These are phyloP conservation scores for Nomia melanderi DNA, from an alignment of 1,140 invertebrate species.

Conservation along the genomic window DNA sequence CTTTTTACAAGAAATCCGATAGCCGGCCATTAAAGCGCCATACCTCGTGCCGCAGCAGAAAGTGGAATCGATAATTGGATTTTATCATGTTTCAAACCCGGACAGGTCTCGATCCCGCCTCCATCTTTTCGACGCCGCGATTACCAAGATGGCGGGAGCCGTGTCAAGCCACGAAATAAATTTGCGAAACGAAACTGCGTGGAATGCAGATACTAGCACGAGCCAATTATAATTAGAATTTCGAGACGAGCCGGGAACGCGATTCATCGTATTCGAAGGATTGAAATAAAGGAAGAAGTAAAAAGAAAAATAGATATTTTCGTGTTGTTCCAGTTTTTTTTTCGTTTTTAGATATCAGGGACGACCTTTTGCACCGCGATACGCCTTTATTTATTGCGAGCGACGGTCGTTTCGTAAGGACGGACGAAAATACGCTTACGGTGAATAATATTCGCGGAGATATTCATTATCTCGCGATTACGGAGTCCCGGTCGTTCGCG, in stretches of 20 bases:
- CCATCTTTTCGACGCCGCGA: too few relatives aligned
- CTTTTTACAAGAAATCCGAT: background rate
- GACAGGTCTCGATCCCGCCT: too few relatives aligned
- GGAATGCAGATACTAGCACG: too few relatives aligned
- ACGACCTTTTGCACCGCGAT: background rate
- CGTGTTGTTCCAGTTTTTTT: background rate
- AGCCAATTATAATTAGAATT: too few relatives aligned
- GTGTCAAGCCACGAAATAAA: too few relatives aligned
- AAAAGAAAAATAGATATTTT: too few relatives aligned
- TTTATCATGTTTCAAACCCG: background rate
- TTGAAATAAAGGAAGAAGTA: too few relatives aligned
- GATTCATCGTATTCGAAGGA: too few relatives aligned
- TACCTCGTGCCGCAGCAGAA: background rate
- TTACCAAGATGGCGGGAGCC: too few relatives aligned
- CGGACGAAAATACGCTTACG: too few relatives aligned
- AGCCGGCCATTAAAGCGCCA: background rate
- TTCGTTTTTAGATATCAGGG: background rate
- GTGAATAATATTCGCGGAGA: background rate
- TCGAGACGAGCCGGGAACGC: too few relatives aligned
- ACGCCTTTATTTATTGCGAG: background rate
- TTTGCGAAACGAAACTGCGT: too few relatives aligned
- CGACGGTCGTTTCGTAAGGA: background rate
- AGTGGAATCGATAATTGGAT: slow-evolving; percentile 14
- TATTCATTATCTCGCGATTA: slow-evolving; percentile 7
- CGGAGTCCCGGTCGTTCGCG: background rate